Evolutionary conservation across 2,888 invertebrate genomes (phyloP).

Genomic region (Melinaea marsaeus): DNA sequence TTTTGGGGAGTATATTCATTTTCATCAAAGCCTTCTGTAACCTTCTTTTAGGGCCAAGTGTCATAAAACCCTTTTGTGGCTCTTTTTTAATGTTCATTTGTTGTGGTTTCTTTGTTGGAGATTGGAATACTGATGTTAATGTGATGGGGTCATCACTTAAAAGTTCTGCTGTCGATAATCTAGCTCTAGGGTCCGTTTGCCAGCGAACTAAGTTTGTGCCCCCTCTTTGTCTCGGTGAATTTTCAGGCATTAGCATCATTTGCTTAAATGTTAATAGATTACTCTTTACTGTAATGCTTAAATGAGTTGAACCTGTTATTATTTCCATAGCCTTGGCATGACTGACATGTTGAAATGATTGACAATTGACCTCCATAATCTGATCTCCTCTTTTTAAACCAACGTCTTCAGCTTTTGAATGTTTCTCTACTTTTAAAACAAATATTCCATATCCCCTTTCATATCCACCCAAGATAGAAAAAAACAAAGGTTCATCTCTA

Average conservation of each 20-base stretch:
- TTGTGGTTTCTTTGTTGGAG: conserved; percentile 76
- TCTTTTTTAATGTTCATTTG: conserved; percentile 78
- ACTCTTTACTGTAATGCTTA: conserved; percentile 97
- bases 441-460: conserved; percentile 96
- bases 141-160: conserved; percentile 70
- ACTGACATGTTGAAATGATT: conserved; percentile 95
- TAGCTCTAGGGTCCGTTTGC: conserved; percentile 83
- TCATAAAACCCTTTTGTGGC: conserved; percentile 91
- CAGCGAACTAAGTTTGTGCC: conserved; percentile 82
- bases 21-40: conserved; percentile 91
- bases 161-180: conserved; percentile 88
- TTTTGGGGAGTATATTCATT: conserved; percentile 93
- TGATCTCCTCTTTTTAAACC: conserved; percentile 98
- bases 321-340: conserved; percentile 95
- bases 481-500: conserved; percentile 95
- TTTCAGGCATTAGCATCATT: conserved; percentile 84
- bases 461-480: conserved; percentile 95
- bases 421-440: conserved; percentile 94
- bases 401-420: conserved; percentile 96
- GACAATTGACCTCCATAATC: conserved; percentile 98
- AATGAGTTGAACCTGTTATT: conserved; percentile 94
- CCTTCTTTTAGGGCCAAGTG: conserved; percentile 89
- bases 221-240: conserved; percentile 86
- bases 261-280: conserved; percentile 92
- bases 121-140: conserved; percentile 72